These are phyloP conservation scores for Meandrina meandrites DNA, from an alignment of 92 coral and sea anemone genomes.

Conservation along the genomic window DNA sequence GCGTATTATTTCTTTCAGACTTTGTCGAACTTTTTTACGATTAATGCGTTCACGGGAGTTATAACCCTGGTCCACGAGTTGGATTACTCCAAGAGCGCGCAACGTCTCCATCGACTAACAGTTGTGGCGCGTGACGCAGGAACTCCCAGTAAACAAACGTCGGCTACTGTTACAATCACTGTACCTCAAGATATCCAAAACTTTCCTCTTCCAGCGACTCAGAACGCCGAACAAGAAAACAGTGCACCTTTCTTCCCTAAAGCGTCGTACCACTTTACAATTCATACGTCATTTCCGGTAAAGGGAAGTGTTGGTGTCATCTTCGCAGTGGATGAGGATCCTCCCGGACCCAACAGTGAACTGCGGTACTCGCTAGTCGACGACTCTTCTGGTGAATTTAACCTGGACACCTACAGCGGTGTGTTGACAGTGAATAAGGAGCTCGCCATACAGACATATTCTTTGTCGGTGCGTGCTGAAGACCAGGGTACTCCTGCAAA, in stretches of 20 bases:
- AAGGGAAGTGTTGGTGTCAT: conserved; percentile 56
- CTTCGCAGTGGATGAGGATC: conserved; percentile 56
- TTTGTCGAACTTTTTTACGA: conserved; percentile 66
- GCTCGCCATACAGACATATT: conserved; percentile 54
- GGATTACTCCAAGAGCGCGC: conserved; percentile 54
- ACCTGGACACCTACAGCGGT: conserved; percentile 70
- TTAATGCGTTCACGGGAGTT: conserved; percentile 65
- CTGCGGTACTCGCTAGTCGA: conserved; percentile 47
- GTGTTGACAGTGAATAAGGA: conserved; percentile 59
- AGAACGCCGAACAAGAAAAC: conserved; percentile 45
- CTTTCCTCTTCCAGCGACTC: conserved; percentile 43
- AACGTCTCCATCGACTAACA: conserved; percentile 49
- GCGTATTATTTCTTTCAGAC: conserved; percentile 61
- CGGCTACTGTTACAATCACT: conserved; percentile 61
- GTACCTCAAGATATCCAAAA: conserved; percentile 55
- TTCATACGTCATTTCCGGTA: conserved; percentile 67
- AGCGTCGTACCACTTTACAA: conserved; percentile 52
- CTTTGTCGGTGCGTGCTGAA: conserved; percentile 60
- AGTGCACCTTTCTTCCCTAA: conserved; percentile 60
- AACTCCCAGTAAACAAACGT: conserved; percentile 39
- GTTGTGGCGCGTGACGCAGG: conserved; percentile 76
- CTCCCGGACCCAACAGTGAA: conserved; percentile 59
- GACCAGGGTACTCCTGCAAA: conserved; percentile 70
- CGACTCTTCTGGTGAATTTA: conserved; percentile 34
- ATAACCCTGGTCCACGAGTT: conserved; percentile 61